Evolutionary conservation across 2,888 invertebrate species (phyloP), one percentile per base, ranked within the genome.

Genomic region (Standfussiana lucernea): DNA sequence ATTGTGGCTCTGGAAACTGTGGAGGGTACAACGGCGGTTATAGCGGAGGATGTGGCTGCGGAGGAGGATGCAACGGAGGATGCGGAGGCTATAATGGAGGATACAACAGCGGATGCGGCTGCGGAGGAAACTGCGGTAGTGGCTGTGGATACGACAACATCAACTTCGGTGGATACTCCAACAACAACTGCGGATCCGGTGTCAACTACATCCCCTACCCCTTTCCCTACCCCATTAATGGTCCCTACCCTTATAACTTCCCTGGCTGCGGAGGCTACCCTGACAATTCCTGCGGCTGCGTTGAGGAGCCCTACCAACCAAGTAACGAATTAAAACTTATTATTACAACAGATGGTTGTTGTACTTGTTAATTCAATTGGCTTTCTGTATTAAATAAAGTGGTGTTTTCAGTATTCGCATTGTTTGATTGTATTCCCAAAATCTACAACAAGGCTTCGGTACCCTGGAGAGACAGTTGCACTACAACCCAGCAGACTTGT

Each of bases 171-270:
- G 59, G 50, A 47, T 47, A 35, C 47, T 50, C 3, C 35, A 75
- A 50, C 65, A 72, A 80, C 15, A 79, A 76, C 40, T 69, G 7
- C 32, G 88, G 86, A 21, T 79, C 70, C 13, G 61, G 78, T 35
- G 64, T 10, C 40, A 69, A 74, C 10, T 87, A 65, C 50, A 28
- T 84, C 1, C 89, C 89, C 1, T 89, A 83, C 72, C 88, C 90
- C 1, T 53, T 89, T 50, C 76, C 87, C 7, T 42, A 73, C 8
- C 85, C 87, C 24, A 35, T 56, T 0, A 79, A 47, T 32, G 56
- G 68, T 15, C 40, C 61, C 1, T 83, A 53, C 32, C 76, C 78
- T 2, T 83, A 37, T 37, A 53, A 37, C 28, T 85, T 56, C 37
- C 68, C 78, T 0, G 37, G 68, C 37, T 74, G 21, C 13, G 77